These are phyloP conservation scores for Trididemnum clinides DNA, from an alignment of 23 tunicate species.

Conservation along the genomic window DNA sequence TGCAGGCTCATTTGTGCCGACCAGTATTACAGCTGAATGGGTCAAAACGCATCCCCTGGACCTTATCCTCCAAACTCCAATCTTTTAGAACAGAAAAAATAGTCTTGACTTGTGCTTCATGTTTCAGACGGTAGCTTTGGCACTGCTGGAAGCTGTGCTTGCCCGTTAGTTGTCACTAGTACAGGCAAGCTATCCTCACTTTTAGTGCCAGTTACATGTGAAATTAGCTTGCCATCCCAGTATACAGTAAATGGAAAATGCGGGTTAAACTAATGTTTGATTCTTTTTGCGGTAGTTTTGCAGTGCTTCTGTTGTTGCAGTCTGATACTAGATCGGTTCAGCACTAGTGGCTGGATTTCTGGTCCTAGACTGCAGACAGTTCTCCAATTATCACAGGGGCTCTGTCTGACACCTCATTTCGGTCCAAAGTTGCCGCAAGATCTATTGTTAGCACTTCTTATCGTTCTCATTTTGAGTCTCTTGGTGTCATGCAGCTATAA, in stretches of 20 bases:
- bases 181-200: conserved; percentile 22
- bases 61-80: conserved; percentile 10
- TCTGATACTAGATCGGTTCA: conserved; percentile 32
- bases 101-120: conserved; percentile 21
- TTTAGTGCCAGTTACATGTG: neutral
- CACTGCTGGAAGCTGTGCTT: conserved; percentile 11
- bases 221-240: conserved; percentile 7
- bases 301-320: neutral
- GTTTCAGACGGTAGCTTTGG: conserved; percentile 16
- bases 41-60: conserved; percentile 26
- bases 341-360: conserved; percentile 17
- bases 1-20: conserved; percentile 16
- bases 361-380: conserved; percentile 31
- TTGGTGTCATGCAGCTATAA: conserved; percentile 9
- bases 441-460: conserved; percentile 20
- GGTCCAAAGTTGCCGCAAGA: conserved; percentile 28
- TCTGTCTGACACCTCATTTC: conserved; percentile 23
- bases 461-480: neutral
- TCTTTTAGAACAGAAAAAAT: conserved; percentile 20
- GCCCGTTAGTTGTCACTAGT: neutral
- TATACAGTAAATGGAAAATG: conserved; percentile 19
- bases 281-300: neutral
- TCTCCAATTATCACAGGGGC: conserved; percentile 7
- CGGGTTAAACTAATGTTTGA: conserved; percentile 8
- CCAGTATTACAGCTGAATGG: neutral